A percentile compares a stretch with the other conserved stretches of the same genome.
Conservation (phyloP, 2,797 vertebrate genomes). For the Spinus olivaceus region DNA sequence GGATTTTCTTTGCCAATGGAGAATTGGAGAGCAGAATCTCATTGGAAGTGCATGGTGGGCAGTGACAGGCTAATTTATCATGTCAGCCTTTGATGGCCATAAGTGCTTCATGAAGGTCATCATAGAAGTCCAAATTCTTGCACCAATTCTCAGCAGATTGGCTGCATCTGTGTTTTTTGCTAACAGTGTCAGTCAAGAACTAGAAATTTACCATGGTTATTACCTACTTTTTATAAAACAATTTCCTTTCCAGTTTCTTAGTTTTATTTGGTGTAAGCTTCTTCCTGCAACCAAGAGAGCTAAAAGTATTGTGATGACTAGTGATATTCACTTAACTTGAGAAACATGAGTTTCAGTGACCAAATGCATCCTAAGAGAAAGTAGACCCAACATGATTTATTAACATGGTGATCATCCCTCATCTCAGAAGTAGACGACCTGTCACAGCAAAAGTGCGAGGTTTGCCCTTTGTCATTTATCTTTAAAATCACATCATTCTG, state of each 20-base stretch:
- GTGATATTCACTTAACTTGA: not conserved
- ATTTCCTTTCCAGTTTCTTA: not conserved
- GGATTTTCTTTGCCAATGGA: not conserved
- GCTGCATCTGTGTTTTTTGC: not conserved
- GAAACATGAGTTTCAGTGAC: not conserved
- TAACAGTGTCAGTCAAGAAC: not conserved
- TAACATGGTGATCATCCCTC: not conserved
- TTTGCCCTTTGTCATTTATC: constrained; percentile 9
- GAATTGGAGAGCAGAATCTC: not conserved
- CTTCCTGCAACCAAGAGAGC: not conserved
- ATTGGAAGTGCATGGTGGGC: not conserved
- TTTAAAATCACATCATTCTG: constrained; percentile 13
- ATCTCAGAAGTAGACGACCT: not conserved
- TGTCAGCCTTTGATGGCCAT: not conserved
- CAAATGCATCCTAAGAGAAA: not conserved
- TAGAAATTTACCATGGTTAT: not conserved
- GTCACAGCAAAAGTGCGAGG: not conserved
- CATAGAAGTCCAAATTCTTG: not conserved
- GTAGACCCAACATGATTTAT: not conserved
- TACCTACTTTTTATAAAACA: not conserved
- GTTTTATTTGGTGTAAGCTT: not conserved
- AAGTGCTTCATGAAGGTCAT: not conserved
- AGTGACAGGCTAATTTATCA: not conserved
- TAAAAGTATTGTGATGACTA: not conserved
- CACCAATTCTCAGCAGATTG: not conserved